phyloP scores from a whole-genome alignment of 30 jellyfish, hydroid and myxozoan species.

The Chrysaora quinquecirrha region DNA sequence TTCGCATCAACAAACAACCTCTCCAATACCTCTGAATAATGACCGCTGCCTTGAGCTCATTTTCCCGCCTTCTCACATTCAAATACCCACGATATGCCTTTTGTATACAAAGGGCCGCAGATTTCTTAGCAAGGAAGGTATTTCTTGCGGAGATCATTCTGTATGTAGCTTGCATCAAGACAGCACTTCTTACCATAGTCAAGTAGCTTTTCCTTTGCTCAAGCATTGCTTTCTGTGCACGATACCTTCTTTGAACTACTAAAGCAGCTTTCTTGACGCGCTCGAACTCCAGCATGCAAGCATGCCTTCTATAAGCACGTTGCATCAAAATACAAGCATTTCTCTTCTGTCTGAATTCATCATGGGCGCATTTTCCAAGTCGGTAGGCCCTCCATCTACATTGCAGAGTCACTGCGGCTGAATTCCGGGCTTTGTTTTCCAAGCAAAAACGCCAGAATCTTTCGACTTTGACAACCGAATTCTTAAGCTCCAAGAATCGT shows the following conservation, averaged over 20 bases:
- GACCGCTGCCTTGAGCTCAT: slow-evolving; percentile 32
- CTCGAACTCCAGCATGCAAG: background rate
- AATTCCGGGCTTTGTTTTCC: background rate
- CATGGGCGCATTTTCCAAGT: slow-evolving; percentile 11
- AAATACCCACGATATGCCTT: slow-evolving; percentile 14
- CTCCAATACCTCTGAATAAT: slow-evolving; percentile 50
- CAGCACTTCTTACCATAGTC: background rate
- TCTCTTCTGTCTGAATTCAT: slow-evolving; percentile 4
- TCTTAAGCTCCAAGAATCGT: background rate
- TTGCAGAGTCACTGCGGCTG: slow-evolving; percentile 51
- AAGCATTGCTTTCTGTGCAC: slow-evolving; percentile 25
- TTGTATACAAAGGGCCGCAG: slow-evolving; percentile 31
- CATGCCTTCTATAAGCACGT: slow-evolving; percentile 24
- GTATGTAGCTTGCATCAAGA: slow-evolving; percentile 37
- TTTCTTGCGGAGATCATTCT: slow-evolving; percentile 31
- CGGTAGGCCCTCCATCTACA: slow-evolving; percentile 39
- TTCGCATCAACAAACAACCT: slow-evolving; percentile 13
- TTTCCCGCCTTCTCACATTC: background rate
- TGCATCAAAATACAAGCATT: slow-evolving; percentile 44
- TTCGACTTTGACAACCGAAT: slow-evolving; percentile 16
- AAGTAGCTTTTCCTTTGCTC: background rate
- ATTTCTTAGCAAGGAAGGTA: slow-evolving; percentile 16
- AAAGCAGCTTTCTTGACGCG: slow-evolving; percentile 26
- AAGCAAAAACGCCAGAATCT: background rate
- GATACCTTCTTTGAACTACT: slow-evolving; percentile 35